These are phyloP conservation scores for Temnothorax rugatulus DNA, from an alignment of 2,888 invertebrate species.

Conservation along the genomic window DNA sequence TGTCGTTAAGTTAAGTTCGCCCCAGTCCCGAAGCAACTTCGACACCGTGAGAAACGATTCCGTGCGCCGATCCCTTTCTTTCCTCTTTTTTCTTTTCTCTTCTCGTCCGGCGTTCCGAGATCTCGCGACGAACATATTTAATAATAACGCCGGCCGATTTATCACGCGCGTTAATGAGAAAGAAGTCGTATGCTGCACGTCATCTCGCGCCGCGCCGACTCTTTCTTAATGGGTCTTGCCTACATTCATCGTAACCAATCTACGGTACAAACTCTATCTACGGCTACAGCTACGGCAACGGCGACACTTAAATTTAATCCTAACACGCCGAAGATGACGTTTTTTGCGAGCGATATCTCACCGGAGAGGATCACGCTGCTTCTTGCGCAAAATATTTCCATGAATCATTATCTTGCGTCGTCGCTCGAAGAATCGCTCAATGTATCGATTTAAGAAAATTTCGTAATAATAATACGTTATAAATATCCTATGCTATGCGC, in stretches of 20 bases:
- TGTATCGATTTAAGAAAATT: conserved; percentile 2
- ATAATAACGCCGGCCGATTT: conserved; percentile 66
- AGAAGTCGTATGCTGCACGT: conserved; percentile 61
- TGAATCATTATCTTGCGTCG: background rate
- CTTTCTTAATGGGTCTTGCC: conserved; percentile 65
- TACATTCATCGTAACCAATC: conserved; percentile 54
- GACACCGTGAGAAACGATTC: conserved; percentile 48
- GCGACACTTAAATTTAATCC: conserved; percentile 54
- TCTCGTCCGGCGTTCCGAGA: conserved; percentile 25
- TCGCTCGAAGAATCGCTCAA: background rate
- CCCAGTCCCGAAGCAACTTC: background rate
- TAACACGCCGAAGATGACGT: conserved; percentile 11
- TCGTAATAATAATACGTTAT: conserved; percentile 3
- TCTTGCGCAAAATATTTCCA: conserved; percentile 17
- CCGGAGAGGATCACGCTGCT: background rate
- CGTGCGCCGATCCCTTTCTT: background rate
- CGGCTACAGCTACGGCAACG: conserved; percentile 27
- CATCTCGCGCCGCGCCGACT: conserved; percentile 52
- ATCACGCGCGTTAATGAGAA: conserved; percentile 67
- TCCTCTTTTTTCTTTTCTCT: conserved; percentile 7
- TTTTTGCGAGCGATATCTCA: conserved; percentile 32
- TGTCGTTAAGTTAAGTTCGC: conserved; percentile 8
- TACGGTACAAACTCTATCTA: conserved; percentile 60
- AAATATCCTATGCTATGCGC: background rate
- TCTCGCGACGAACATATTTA: conserved; percentile 49